Evolutionary conservation across 1,140 invertebrate genomes (phyloP).

Genomic region (Drosophila malerkotliana): DNA sequence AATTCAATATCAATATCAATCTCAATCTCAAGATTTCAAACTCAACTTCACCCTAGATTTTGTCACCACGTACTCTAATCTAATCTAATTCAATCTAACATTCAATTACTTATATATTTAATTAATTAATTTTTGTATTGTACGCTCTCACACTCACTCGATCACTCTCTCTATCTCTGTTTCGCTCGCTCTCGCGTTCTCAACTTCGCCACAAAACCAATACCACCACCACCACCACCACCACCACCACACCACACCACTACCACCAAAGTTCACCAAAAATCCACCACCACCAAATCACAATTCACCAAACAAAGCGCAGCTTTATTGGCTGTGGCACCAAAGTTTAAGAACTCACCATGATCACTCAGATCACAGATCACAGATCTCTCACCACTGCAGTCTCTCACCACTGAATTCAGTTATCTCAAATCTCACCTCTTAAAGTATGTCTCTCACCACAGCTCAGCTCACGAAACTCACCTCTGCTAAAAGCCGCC

Average conservation of each 20-base stretch:
- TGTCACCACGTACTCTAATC: conserved; percentile 23
- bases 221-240: conserved; percentile 11
- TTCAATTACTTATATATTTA: conserved; percentile 48
- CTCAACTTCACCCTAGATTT: conserved; percentile 47
- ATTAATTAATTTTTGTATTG: conserved; percentile 46
- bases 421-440: conserved; percentile 65
- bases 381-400: conserved; percentile 27
- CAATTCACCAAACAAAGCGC: conserved; percentile 42
- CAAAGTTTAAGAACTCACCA: conserved; percentile 38
- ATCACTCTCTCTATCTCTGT: conserved; percentile 49
- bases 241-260: conserved; percentile 18
- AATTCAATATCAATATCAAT: conserved; percentile 50
- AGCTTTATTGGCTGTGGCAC: conserved; percentile 30
- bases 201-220: conserved; percentile 48
- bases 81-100: conserved; percentile 34
- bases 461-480: conserved; percentile 66
- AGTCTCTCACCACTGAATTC: conserved; percentile 19
- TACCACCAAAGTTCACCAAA: conserved; percentile 9
- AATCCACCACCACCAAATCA: conserved; percentile 34
- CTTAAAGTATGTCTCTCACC: conserved; percentile 62
- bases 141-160: conserved; percentile 52
- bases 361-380: conserved; percentile 44
- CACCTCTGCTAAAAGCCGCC: conserved; percentile 57
- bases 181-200: conserved; percentile 51
- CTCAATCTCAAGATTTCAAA: conserved; percentile 16